Evolutionary conservation across 2,888 invertebrate species (phyloP).

Genomic region (Zele albiditarsus): DNA sequence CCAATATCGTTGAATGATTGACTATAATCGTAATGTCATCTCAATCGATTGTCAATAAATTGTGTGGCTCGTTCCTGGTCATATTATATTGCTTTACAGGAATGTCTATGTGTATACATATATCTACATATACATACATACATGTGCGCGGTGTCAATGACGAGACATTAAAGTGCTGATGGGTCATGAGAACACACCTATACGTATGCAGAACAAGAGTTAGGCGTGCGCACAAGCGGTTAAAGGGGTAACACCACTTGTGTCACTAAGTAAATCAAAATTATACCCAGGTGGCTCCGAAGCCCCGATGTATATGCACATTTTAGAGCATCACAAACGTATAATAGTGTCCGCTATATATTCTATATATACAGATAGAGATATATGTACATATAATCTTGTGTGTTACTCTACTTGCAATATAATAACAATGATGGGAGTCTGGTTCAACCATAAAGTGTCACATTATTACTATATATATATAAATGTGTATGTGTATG

Average conservation of each 20-base stretch:
- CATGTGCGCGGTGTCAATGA: not conserved
- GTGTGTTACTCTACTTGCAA: constrained; percentile 20
- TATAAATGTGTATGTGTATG: not conserved
- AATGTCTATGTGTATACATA: not conserved
- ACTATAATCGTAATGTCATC: constrained; percentile 21
- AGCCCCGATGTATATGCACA: not conserved
- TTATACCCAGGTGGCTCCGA: not conserved
- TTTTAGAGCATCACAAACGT: constrained; percentile 9
- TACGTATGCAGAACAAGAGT: not conserved
- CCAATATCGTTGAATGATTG: constrained; percentile 4
- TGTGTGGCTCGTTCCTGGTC: no score
- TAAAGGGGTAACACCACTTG: not conserved
- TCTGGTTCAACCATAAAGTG: constrained; percentile 22
- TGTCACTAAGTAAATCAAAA: constrained; percentile 21
- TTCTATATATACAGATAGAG: not conserved
- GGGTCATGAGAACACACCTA: not conserved
- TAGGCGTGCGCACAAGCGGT: not conserved
- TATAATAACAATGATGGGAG: constrained; percentile 45
- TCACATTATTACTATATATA: not conserved
- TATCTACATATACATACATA: not conserved
- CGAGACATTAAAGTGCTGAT: constrained; percentile 8
- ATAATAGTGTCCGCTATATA: not conserved
- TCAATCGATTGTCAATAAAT: constrained; percentile 26
- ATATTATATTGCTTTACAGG: not conserved
- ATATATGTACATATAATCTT: constrained; percentile 8